Percentiles rank a stretch among this genome's conserved stretches.
Evolutionary conservation across 2,888 invertebrate species (phyloP).

Genomic region (Chymomyza procnemis): DNA sequence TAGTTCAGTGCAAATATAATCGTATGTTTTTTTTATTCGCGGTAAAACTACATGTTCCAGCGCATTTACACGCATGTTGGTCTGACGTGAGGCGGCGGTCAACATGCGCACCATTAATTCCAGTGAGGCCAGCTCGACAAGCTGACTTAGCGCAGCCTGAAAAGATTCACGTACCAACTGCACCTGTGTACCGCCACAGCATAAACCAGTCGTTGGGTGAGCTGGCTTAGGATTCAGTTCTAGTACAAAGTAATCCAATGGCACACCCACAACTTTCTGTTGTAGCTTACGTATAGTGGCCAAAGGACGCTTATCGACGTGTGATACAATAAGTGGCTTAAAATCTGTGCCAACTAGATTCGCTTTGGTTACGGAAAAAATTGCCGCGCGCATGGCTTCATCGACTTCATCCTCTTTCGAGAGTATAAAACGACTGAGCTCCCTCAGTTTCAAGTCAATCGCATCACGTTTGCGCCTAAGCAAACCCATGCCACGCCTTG

Average conservation of each 20-base stretch:
- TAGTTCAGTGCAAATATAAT: conserved; percentile 65
- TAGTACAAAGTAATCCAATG: conserved; percentile 55
- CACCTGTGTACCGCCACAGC: conserved; percentile 68
- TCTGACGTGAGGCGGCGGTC: conserved; percentile 48
- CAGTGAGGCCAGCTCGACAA: conserved; percentile 58
- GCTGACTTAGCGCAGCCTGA: conserved; percentile 37
- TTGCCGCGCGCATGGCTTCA: conserved; percentile 52
- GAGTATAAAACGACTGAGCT: conserved; percentile 38
- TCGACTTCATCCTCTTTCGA: conserved; percentile 32
- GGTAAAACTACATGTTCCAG: conserved; percentile 70
- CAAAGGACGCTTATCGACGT: conserved; percentile 33
- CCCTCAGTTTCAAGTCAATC: conserved; percentile 66
- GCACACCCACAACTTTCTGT: conserved; percentile 63
- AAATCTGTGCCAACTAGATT: conserved; percentile 66
- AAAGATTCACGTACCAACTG: conserved; percentile 53
- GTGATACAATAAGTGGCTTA: conserved; percentile 50
- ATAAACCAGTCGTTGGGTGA: conserved; percentile 63
- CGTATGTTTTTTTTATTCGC: conserved; percentile 52
- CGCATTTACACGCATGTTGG: conserved; percentile 73
- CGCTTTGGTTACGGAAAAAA: conserved; percentile 69
- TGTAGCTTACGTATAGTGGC: conserved; percentile 37
- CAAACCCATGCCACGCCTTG: conserved; percentile 63
- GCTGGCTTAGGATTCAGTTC: conserved; percentile 9
- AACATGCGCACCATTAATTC: conserved; percentile 55
- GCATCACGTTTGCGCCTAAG: conserved; percentile 73